Conservation (phyloP, 2,113 vertebrate species). For the Lynx canadensis region DNA sequence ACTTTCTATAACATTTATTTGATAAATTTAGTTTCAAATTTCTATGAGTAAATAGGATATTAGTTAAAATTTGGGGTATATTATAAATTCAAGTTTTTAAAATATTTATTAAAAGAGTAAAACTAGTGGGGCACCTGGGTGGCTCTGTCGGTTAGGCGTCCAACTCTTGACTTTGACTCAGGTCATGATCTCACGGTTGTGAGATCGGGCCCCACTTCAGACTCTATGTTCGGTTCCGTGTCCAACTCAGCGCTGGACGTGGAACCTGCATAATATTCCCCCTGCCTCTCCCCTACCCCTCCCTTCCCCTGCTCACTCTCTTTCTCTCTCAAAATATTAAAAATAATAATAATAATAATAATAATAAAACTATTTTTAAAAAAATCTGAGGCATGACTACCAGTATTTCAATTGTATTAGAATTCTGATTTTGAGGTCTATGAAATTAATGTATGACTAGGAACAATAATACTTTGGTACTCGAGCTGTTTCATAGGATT, state of each 20-base stretch:
- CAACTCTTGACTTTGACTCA: too few species aligned
- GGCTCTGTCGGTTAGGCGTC: too few species aligned
- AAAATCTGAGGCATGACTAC: conserved; percentile 24
- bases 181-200: too few species aligned
- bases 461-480: neutral
- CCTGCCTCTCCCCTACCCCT: too few species aligned
- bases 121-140: neutral
- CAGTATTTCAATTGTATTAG: neutral
- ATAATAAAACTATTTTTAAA: neutral
- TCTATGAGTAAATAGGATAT: conserved; percentile 68
- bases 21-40: conserved; percentile 64
- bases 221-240: too few species aligned
- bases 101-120: conserved; percentile 77
- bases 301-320: too few species aligned
- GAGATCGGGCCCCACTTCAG: too few species aligned
- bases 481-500: neutral
- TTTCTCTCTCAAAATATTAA: too few species aligned
- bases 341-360: neutral
- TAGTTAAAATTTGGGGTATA: conserved; percentile 64
- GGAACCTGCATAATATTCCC: too few species aligned
- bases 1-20: conserved; percentile 49
- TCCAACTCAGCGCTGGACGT: too few species aligned
- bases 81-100: conserved; percentile 66
- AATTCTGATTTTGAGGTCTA: neutral
- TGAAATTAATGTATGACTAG: neutral